A percentile compares a stretch with the other conserved stretches of the same genome.
phyloP scores from a whole-genome alignment of 2,888 invertebrate genomes.

The Harpagoxenus sublaevis region DNA sequence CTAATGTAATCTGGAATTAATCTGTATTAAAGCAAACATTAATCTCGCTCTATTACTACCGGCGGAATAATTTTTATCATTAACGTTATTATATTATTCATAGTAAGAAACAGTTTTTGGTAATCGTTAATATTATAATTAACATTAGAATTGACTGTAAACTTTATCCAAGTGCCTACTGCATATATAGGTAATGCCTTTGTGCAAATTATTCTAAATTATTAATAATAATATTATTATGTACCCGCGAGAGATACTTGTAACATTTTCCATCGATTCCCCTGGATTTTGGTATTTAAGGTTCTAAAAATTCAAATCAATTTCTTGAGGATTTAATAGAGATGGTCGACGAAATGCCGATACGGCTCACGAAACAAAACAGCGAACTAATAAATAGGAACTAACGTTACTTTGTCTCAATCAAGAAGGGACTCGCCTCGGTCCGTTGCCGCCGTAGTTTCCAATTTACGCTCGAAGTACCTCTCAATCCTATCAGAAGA shows the following conservation, averaged over 20 bases:
- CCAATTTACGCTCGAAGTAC: slow-evolving; percentile 84
- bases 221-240: slow-evolving; percentile 11
- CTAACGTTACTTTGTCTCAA: slow-evolving; percentile 82
- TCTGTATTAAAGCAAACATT: neutral
- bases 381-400: slow-evolving; percentile 81
- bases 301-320: neutral
- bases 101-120: neutral
- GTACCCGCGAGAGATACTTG: neutral
- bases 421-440: slow-evolving; percentile 82
- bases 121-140: neutral
- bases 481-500: slow-evolving; percentile 84
- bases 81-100: neutral
- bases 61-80: neutral
- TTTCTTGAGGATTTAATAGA: slow-evolving; percentile 25
- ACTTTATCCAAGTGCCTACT: neutral
- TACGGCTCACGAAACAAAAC: slow-evolving; percentile 43
- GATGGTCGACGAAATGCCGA: slow-evolving; percentile 15
- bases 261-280: neutral
- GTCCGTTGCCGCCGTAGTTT: slow-evolving; percentile 84
- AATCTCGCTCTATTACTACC: neutral
- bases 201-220: neutral
- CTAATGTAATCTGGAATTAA: neutral
- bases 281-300: neutral
- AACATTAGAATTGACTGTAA: neutral
- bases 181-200: neutral